A percentile compares a stretch with the other conserved stretches of the same genome.
Evolutionary conservation across 2,797 vertebrate species (phyloP).

Genomic region (Diceros bicornis): DNA sequence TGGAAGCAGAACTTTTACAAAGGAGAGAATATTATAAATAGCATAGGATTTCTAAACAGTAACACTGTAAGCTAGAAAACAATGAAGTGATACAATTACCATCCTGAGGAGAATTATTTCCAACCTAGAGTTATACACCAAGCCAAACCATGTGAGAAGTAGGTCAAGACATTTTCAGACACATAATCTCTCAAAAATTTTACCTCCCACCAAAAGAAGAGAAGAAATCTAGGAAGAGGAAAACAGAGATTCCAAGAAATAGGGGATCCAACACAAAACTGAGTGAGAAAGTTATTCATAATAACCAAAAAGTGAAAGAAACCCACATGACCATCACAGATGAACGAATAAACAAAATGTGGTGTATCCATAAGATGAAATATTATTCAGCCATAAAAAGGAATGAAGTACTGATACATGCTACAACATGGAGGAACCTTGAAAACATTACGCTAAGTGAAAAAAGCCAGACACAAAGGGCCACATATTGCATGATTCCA

Average conservation of each 20-base stretch:
- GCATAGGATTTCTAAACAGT: not conserved
- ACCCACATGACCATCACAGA: not conserved
- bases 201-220: not conserved
- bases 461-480: not conserved
- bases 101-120: not conserved
- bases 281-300: not conserved
- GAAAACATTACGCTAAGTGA: not conserved
- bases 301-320: not conserved
- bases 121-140: not conserved
- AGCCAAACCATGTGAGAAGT: not conserved
- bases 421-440: fast-evolving
- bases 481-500: fast-evolving
- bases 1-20: not conserved
- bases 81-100: too few relatives aligned
- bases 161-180: not conserved
- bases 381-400: not conserved
- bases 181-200: not conserved
- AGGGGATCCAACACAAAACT: not conserved
- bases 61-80: not conserved
- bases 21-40: not conserved
- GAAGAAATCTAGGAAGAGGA: not conserved
- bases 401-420: fast-evolving
- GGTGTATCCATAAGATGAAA: too few relatives aligned
- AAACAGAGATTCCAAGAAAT: not conserved
- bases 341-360: not conserved